Percentiles rank a stretch among this genome's conserved stretches.
Conservation (phyloP, 2,888 invertebrate genomes). For the Pollenia labialis region DNA sequence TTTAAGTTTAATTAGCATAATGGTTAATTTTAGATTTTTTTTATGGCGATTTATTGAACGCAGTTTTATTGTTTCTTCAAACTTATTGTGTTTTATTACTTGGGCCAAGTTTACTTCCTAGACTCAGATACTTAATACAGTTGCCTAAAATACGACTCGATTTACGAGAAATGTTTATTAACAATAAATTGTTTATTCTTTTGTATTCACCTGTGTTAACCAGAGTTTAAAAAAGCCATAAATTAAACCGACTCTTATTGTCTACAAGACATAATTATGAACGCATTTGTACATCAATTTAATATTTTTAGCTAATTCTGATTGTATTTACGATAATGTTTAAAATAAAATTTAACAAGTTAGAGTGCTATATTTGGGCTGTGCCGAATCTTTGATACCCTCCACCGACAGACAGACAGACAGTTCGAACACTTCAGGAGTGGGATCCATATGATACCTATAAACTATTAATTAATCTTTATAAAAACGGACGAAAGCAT, state of each 20-base stretch:
- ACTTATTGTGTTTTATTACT: background rate
- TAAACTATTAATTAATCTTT: no score
- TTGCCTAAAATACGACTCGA: background rate
- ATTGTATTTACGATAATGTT: background rate
- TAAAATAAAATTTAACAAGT: background rate
- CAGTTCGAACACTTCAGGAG: no score
- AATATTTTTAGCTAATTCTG: background rate
- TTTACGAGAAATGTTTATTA: conserved; percentile 4
- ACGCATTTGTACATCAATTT: background rate
- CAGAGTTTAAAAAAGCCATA: conserved; percentile 36
- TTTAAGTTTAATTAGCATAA: background rate
- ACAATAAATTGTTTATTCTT: background rate
- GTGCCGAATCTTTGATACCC: no score
- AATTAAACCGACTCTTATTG: conserved; percentile 1
- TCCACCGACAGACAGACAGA: no score
- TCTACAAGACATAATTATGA: background rate
- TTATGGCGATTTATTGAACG: background rate
- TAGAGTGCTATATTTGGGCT: no score
- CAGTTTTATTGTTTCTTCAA: background rate
- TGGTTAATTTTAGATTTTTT: background rate
- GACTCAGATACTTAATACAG: background rate
- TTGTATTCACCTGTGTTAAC: background rate
- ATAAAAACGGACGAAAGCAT: no score
- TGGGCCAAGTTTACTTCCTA: conserved; percentile 22
- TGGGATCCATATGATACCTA: no score